Conservation (phyloP, 2,888 invertebrate species). For the Macaria notata region DNA sequence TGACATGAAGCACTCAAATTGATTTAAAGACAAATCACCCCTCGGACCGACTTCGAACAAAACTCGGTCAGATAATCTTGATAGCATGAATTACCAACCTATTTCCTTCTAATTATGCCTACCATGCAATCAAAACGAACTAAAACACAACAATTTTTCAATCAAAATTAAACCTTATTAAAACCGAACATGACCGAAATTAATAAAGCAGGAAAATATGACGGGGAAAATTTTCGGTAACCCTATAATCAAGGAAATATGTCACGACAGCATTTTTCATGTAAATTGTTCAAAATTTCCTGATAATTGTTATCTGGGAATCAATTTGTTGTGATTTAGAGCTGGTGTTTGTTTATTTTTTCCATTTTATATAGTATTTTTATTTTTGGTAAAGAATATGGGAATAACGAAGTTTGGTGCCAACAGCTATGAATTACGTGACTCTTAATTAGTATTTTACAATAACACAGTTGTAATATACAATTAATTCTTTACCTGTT, state of each 20-base stretch:
- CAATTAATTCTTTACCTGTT: too few relatives aligned
- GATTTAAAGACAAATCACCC: constrained; percentile 22
- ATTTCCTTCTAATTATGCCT: constrained; percentile 29
- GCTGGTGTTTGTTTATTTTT: too few relatives aligned
- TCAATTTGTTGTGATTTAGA: constrained; percentile 1
- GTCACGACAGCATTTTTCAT: constrained; percentile 5
- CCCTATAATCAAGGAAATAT: constrained; percentile 1
- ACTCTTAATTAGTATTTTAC: too few relatives aligned
- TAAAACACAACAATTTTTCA: background rate
- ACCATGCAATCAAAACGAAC: constrained; percentile 1
- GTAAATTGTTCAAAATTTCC: constrained; percentile 10
- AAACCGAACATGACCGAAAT: background rate
- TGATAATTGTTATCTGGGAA: constrained; percentile 11
- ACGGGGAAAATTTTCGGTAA: background rate
- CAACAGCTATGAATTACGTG: too few relatives aligned
- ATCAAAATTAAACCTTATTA: constrained; percentile 1
- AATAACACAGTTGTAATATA: too few relatives aligned
- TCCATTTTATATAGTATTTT: too few relatives aligned
- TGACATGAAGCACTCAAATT: constrained; percentile 16
- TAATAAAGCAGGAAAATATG: background rate
- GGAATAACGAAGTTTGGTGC: too few relatives aligned
- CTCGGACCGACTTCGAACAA: constrained; percentile 24
- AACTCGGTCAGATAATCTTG: constrained; percentile 26
- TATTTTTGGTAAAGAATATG: too few relatives aligned
- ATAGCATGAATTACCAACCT: constrained; percentile 28